Conservation (phyloP, 2,113 vertebrate species). For the Lethenteron camtschaticum region DNA sequence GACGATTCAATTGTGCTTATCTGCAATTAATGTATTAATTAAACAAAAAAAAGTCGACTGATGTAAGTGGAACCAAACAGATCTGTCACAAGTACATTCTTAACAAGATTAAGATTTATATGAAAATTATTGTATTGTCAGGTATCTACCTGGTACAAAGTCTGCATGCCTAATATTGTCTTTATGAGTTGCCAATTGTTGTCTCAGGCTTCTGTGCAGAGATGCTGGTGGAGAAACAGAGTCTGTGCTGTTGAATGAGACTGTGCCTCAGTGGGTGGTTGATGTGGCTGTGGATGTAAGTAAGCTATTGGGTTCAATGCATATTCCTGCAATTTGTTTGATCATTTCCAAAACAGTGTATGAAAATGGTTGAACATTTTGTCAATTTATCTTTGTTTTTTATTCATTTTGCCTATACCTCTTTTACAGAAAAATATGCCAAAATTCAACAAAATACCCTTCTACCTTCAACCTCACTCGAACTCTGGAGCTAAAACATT, state of each 20-base stretch:
- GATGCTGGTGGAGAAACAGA: constrained; percentile 2
- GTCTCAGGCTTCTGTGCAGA: constrained; percentile 5
- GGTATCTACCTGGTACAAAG: no score
- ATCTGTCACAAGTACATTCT: no score
- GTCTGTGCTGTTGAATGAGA: constrained; percentile 4
- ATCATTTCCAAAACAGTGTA: no score
- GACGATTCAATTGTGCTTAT: no score
- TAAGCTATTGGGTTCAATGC: background rate
- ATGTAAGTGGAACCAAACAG: no score
- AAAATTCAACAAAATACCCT: constrained; percentile 5
- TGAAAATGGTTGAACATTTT: background rate
- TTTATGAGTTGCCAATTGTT: background rate
- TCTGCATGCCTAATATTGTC: no score
- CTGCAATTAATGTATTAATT: no score
- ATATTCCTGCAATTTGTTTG: background rate
- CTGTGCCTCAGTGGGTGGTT: constrained; percentile 5
- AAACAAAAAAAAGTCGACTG: no score
- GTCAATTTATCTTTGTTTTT: constrained; percentile 10
- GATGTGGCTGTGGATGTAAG: constrained; percentile 6
- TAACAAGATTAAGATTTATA: no score
- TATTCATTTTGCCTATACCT: background rate
- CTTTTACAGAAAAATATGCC: constrained; percentile 4
- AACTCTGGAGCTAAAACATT: constrained; percentile 1
- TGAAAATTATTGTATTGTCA: no score
- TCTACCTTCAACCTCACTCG: constrained; percentile 3